Percentiles rank a stretch among this genome's conserved stretches.
These are phyloP conservation scores for Archips xylosteana DNA, from an alignment of 2,888 invertebrate species.

Conservation along the genomic window DNA sequence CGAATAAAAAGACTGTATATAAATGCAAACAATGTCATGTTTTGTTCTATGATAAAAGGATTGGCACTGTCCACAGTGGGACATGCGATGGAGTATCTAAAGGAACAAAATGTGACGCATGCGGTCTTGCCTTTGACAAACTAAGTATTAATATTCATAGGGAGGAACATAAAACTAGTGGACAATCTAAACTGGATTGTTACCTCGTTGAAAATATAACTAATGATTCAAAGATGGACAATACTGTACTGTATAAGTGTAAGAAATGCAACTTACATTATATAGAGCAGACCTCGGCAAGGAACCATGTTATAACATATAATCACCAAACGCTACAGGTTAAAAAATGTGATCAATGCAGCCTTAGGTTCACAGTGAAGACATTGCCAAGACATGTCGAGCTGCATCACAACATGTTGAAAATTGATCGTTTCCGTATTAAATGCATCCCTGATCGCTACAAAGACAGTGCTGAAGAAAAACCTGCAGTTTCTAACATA, in stretches of 20 bases:
- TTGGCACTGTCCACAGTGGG: neutral
- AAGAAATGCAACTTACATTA: conserved; percentile 29
- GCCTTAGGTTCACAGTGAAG: conserved; percentile 10
- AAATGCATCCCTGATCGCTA: neutral
- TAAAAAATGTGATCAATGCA: conserved; percentile 12
- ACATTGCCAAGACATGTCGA: conserved; percentile 14
- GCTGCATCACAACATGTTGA: conserved; percentile 20
- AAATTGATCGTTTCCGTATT: conserved; percentile 6
- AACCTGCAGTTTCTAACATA: neutral
- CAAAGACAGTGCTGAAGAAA: neutral
- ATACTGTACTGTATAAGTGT: conserved; percentile 15
- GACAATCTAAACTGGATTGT: conserved; percentile 15
- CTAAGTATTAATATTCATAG: conserved; percentile 18
- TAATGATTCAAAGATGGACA: neutral
- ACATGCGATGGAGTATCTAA: conserved; percentile 12
- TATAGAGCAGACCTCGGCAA: neutral
- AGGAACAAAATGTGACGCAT: conserved; percentile 27
- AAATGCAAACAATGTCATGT: conserved; percentile 27
- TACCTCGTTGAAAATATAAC: conserved; percentile 19
- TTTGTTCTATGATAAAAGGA: conserved; percentile 16
- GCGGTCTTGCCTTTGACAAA: conserved; percentile 21
- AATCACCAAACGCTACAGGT: neutral
- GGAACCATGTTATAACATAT: neutral
- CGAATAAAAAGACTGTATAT: conserved; percentile 28
- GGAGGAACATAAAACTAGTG: conserved; percentile 26